phyloP scores from a whole-genome alignment of 1,140 invertebrate species.

The Acromyrmex echinatior region DNA sequence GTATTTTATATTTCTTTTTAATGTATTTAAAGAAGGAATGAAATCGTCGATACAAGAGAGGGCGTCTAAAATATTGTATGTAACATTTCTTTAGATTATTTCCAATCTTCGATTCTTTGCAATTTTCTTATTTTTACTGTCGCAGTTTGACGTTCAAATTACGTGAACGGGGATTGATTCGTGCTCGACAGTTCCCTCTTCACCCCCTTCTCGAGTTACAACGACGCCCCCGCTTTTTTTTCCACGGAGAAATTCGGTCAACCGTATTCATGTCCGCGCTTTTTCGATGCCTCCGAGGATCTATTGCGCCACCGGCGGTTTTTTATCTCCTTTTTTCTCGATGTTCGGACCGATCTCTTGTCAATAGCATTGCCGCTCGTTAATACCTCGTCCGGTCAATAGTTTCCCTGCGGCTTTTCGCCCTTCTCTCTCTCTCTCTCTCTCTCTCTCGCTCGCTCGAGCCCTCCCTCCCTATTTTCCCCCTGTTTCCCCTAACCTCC shows the following conservation, averaged over 20 bases:
- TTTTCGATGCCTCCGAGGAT: constrained; percentile 66
- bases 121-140: constrained; percentile 29
- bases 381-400: constrained; percentile 79
- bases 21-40: not conserved
- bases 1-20: not conserved
- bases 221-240: constrained; percentile 30
- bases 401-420: constrained; percentile 73
- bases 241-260: constrained; percentile 50
- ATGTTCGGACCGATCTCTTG: constrained; percentile 73
- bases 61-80: not conserved
- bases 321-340: constrained; percentile 65
- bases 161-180: constrained; percentile 42
- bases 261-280: constrained; percentile 59
- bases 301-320: constrained; percentile 55
- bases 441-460: constrained; percentile 32
- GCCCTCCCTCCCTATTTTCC: not conserved
- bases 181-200: constrained; percentile 33
- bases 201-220: constrained; percentile 24
- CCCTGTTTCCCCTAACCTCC: constrained; percentile 24
- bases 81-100: not conserved
- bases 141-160: constrained; percentile 35
- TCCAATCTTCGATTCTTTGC: not conserved
- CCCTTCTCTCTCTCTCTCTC: constrained; percentile 52
- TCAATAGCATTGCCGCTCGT: constrained; percentile 77
- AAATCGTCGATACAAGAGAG: not conserved